Evolutionary conservation across 2,113 vertebrate genomes (phyloP), one percentile per base, ranked within the genome.

Genomic region (Nematolebias whitei): DNA sequence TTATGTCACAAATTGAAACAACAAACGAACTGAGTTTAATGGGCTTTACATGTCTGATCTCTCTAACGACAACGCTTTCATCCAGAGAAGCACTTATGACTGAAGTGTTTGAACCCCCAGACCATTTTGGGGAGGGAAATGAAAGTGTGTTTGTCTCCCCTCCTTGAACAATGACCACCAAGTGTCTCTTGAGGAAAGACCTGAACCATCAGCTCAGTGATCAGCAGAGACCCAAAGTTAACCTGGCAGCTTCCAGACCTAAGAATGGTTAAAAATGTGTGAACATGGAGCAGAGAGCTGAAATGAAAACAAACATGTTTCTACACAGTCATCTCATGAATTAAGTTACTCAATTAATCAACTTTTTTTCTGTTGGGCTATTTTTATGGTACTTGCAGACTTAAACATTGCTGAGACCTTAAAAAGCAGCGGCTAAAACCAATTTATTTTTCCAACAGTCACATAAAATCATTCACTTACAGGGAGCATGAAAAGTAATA

Each of bases 181-280:
- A 82, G 68, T 63, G 71, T 61, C 78, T 71, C 82, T 85, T 80
- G 71, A 78, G 79, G 83, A 80, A 72, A 87, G 67, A 71, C 67
- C 18, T 62, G 68, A 75, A 57, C 26, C 83, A 48, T 41, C 53
- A 63, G 75, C 66, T 79, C 68, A 26, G 63, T 50, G 57, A 67
- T 47, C 62, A 14, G 35, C 2, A 15, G 53, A 72, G 66, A 45
- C 43, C 61, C 66, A 71, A 40, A 76, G 80, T 76, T 12, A 52
- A 35, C 61, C 69, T 76, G 78, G 71, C 40, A 69, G 74, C 79
- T 74, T 75, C 70, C 85, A 81, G 63, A 79, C 75, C 16, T n/a
- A 78, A 65, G 23, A 68, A 40, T 63, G 58, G 49, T 54, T 54
- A 59, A 53, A 73, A 60, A 26, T 75, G 74, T 71, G 68, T 80